A percentile compares a stretch with the other conserved stretches of the same genome.
phyloP scores from a whole-genome alignment of 2,113 vertebrate species.

The Rhodinocichla rosea region DNA sequence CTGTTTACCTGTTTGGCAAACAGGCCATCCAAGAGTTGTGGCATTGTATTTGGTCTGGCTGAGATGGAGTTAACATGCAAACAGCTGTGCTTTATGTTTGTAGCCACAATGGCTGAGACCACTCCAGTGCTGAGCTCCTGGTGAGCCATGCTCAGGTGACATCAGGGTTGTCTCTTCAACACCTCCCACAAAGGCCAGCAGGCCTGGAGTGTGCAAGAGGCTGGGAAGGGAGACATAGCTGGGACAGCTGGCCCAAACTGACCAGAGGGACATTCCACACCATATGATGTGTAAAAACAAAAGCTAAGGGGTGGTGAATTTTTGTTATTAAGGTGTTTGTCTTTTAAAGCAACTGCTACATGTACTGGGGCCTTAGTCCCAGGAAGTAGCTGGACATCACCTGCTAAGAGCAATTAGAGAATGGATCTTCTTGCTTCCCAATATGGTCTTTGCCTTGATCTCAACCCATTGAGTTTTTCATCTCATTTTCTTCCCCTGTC shows the following conservation, averaged over 20 bases:
- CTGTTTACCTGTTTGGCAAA: not conserved
- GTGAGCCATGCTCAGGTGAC: not conserved
- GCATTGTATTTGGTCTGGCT: not conserved
- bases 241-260: not conserved
- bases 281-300: not conserved
- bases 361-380: not conserved
- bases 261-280: not conserved
- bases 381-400: not conserved
- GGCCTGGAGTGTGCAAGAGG: not conserved
- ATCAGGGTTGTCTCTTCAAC: not conserved
- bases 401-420: not conserved
- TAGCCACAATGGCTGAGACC: not conserved
- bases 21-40: not conserved
- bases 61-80: not conserved
- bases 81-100: not conserved
- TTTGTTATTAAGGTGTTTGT: not conserved
- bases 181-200: not conserved
- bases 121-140: not conserved
- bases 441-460: not conserved
- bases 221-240: not conserved
- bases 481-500: not conserved
- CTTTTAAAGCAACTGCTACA: not conserved
- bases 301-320: not conserved
- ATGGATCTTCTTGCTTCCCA: not conserved
- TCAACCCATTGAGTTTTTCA: not conserved